Conservation (phyloP, 2,797 vertebrate genomes). For the Novumbra hubbsi region DNA sequence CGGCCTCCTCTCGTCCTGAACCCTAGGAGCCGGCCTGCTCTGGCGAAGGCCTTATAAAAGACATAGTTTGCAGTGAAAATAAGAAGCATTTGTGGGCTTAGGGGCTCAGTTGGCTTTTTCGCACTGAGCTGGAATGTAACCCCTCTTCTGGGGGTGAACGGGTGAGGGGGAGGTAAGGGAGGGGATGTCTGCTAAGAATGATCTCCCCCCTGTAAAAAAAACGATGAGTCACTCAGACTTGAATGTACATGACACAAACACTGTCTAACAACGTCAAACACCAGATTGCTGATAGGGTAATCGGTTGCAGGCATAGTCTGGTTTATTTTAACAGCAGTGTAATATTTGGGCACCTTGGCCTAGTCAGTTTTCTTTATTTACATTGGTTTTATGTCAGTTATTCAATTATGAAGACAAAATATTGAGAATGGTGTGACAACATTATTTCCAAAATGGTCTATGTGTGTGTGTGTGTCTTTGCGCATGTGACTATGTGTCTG, state of each 20-base stretch:
- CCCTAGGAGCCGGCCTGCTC: slow-evolving; percentile 53
- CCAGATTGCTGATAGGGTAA: slow-evolving; percentile 51
- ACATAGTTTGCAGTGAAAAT: slow-evolving; percentile 67
- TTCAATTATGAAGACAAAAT: slow-evolving; percentile 41
- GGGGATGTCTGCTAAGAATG: slow-evolving; percentile 44
- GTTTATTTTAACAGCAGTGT: slow-evolving; percentile 49
- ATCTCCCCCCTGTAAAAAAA: slow-evolving; percentile 46
- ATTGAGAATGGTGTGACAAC: slow-evolving; percentile 55
- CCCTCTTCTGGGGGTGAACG: slow-evolving; percentile 50
- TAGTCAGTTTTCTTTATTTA: slow-evolving; percentile 52
- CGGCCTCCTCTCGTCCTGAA: slow-evolving; percentile 58
- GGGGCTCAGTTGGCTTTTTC: slow-evolving; percentile 59
- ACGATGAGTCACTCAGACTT: slow-evolving; percentile 48
- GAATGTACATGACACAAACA: slow-evolving; percentile 28
- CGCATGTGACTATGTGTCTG: background rate
- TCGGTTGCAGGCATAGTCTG: slow-evolving; percentile 31
- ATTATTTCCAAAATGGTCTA: slow-evolving; percentile 48
- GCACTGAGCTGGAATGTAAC: slow-evolving; percentile 58
- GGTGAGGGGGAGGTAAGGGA: slow-evolving; percentile 30
- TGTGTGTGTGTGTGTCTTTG: slow-evolving; percentile 13
- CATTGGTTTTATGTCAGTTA: slow-evolving; percentile 41
- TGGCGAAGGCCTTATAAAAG: slow-evolving; percentile 64
- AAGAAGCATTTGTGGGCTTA: slow-evolving; percentile 72
- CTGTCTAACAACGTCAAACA: slow-evolving; percentile 49
- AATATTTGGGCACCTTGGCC: slow-evolving; percentile 36